phyloP scores from a whole-genome alignment of 2,113 vertebrate genomes.

The Macquaria ambigua region DNA sequence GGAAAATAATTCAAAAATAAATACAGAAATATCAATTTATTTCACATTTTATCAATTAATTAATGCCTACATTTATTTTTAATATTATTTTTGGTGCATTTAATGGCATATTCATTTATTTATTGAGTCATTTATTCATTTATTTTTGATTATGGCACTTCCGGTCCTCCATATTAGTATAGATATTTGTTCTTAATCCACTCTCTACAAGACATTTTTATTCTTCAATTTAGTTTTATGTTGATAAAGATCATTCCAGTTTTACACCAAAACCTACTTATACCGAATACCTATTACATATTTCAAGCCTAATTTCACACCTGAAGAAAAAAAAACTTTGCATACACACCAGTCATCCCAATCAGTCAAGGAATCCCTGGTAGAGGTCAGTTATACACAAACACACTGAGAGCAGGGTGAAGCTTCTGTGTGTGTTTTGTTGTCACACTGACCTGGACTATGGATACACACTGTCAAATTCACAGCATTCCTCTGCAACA shows the following conservation, averaged over 20 bases:
- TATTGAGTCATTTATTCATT: no score
- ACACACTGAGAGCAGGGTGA: conserved; percentile 20
- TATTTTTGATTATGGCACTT: no score
- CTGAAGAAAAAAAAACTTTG: no score
- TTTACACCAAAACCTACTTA: neutral
- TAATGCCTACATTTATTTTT: no score
- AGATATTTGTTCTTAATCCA: neutral
- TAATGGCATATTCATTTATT: no score
- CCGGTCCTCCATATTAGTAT: no score
- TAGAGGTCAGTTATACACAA: conserved; percentile 28
- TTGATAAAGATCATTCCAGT: neutral
- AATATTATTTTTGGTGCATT: no score
- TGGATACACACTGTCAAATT: conserved; percentile 57
- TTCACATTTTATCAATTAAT: no score
- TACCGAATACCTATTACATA: no score
- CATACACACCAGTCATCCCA: conserved; percentile 18
- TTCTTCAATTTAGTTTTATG: neutral
- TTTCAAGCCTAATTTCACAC: no score
- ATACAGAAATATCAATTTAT: no score
- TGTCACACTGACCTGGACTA: conserved; percentile 48
- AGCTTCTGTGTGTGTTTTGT: conserved; percentile 27
- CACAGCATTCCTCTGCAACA: conserved; percentile 54
- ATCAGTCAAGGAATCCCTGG: conserved; percentile 36
- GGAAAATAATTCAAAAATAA: no score
- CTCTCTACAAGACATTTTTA: neutral